Base-by-base conservation (phyloP, 2,797 vertebrate genomes). In the Clamator glandarius region DNA sequence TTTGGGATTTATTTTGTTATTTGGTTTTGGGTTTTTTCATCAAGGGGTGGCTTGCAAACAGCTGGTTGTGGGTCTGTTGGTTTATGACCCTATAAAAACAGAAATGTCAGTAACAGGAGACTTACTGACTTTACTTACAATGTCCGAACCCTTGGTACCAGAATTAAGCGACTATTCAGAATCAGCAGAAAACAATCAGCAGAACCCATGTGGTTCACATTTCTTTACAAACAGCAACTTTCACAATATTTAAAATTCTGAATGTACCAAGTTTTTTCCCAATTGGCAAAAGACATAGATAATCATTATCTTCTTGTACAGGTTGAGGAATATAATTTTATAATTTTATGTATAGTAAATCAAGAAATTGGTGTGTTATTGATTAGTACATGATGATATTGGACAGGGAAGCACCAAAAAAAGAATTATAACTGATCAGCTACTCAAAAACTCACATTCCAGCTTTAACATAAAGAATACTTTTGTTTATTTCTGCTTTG, bases 21-120 rank as follows among this genome's bases (percentile, higher is more conserved):
- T 54, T 44, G 33, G 31, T 5, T 4, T 31, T 5, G 8, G 39
- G 29, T 46, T 55, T 61, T 29, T 76, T n/a, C 16, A 70, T 13
- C 6, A 46, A n/a, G 3, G 7, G 1, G 0, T 68, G 25, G 2
- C 24, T 82, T 89, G 25, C 25, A 70, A 84, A 50, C 44, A 84
- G 29, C 31, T 74, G 57, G 1, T 83, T 83, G 41, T 72, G 9
- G 23, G 64, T 89, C 51, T 75, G 46, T 44, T 83, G 9, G 48
- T 92, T 89, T 74, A 67, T 46, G 28, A 87, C 11, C 33, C 50
- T 54, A n/a, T 70, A 80, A 84, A 94, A 15, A 66, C 69, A 89
- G 12, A 28, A 59, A 51, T 42, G 24, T 54, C 50, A 77, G 26
- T 35, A 79, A 57, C 42, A 81, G 8, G 24, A 83, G 12, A 52